phyloP scores from a whole-genome alignment of 2,797 vertebrate genomes.

The Thalassophryne amazonica region DNA sequence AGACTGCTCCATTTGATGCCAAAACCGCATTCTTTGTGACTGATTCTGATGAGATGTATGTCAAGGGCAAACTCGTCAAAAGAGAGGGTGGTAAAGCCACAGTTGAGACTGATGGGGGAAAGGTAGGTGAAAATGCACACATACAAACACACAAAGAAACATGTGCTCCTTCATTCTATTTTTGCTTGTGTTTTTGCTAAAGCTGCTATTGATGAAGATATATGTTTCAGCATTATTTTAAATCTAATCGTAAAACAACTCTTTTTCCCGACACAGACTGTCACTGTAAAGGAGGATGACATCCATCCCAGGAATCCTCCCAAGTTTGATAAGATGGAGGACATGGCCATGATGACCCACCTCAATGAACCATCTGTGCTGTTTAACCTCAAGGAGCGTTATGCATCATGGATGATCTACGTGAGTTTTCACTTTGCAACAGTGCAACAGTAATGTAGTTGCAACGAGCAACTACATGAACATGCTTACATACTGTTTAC shows the following conservation, averaged over 20 bases:
- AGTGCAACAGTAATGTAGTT: background rate
- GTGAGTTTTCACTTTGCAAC: constrained; percentile 58
- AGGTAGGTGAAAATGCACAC: constrained; percentile 70
- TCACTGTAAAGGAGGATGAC: no score
- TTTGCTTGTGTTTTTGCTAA: no score
- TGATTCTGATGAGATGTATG: constrained; percentile 82
- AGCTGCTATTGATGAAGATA: no score
- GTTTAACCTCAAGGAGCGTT: constrained; percentile 94
- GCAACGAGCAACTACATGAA: no score
- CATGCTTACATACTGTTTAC: background rate
- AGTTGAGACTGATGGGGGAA: constrained; percentile 79
- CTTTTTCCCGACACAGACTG: no score
- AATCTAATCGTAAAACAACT: no score
- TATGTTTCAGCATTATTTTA: no score
- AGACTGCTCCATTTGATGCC: constrained; percentile 87
- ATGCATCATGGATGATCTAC: constrained; percentile 93
- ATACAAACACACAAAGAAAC: no score
- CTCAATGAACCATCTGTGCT: constrained; percentile 82
- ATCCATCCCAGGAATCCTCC: constrained; percentile 84
- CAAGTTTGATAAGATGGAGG: constrained; percentile 80
- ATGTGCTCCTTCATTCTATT: no score
- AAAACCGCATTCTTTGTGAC: constrained; percentile 82
- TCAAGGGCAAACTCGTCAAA: constrained; percentile 81
- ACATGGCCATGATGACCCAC: constrained; percentile 64
- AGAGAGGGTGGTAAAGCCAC: constrained; percentile 86